Base-by-base conservation (phyloP, 2,888 invertebrate genomes). In the Agrotis puta region DNA sequence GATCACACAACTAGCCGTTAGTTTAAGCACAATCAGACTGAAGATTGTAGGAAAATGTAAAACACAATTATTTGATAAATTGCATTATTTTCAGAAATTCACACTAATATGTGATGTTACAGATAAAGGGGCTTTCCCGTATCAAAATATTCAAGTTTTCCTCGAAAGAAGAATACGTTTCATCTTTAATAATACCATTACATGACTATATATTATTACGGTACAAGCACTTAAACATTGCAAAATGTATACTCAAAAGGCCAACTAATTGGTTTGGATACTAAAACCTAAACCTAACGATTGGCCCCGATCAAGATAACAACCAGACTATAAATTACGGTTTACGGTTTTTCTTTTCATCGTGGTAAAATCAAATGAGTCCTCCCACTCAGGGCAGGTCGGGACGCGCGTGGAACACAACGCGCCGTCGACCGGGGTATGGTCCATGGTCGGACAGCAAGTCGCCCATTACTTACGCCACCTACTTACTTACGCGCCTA, bases 231-330 rank as follows among this genome's bases (percentile, higher is more conserved):
- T 53, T 16, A 13, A 24, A 27, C 53, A 43, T 67, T 67, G 57
- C 68, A 50, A 50, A 14, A 69, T 65, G 62, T 3, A 64, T 69
- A 79, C 77, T 65, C 53, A 64, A 56, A n/a, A 4, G 7, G 3
- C 33, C 13, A 57, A 53, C 58, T 62, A 67, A 67, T 79, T 79
- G 20, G 54, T 50, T 27, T 43, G 11, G n/a, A 24, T 61, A 58
- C 61, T 65, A 48, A 77, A 71, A 65, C 50, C 22, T 57, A 48
- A 78, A 70, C 16, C 39, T 59, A 58, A 69, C 50, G 56, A 65
- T 56, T 61, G 33, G n/a, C 33, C 48, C 27, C 33, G 53, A 83
- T 80, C 53, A 68, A 78, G 74, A 78, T 80, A 81, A 11, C 47
- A 9, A 47, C 50, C 53, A 24, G 9, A 54, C 66, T 24, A 74